Base-by-base conservation (phyloP, 1,140 invertebrate genomes). In the Parasteatoda tepidariorum region DNA sequence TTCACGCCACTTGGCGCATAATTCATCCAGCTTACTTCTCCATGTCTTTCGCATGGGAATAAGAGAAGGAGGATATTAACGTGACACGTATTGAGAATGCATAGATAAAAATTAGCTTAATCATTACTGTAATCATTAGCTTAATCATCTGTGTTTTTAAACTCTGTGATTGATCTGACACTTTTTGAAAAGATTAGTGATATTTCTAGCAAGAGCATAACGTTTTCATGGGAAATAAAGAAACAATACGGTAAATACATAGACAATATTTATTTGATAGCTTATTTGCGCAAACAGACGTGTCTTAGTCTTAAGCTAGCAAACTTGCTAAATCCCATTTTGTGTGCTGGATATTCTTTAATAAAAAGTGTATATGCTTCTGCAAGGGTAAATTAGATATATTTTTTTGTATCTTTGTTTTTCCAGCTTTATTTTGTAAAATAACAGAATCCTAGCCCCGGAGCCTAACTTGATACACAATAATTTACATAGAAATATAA, bases 251-350 rank as follows among this genome's bases (percentile, higher is more conserved):
- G n/a, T n/a, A n/a, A n/a, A n/a, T n/a, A n/a, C n/a, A n/a, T n/a
- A n/a, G n/a, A n/a, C n/a, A n/a, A n/a, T 22, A 67, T 33, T 9
- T 67, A 28, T 9, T 6, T 24, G 4, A 28, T 4, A 5, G 64
- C 31, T 15, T 67, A 22, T 28, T 6, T 7, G 5, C 64, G 24
- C 22, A 67, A 67, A 31, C 64, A 67, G 31, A 67, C 30, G 31
- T 67, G 64, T 22, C 13, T 33, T 9, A 11, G 64, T 31, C 64
- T 67, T 22, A 67, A 67, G 4, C 22, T 67, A 6, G 26, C 26
- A 67, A 67, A 67, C 22, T 67, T 67, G 64, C 64, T 67, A 31
- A 67, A 67, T 7, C 64, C 64, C 5, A 67, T 33, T 31, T 67
- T 61, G 22, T 11, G 11, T 11, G 22, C 30, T 28, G 64, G 64